Evolutionary conservation across 2,113 vertebrate genomes (phyloP).

Genomic region (Anser cygnoides): DNA sequence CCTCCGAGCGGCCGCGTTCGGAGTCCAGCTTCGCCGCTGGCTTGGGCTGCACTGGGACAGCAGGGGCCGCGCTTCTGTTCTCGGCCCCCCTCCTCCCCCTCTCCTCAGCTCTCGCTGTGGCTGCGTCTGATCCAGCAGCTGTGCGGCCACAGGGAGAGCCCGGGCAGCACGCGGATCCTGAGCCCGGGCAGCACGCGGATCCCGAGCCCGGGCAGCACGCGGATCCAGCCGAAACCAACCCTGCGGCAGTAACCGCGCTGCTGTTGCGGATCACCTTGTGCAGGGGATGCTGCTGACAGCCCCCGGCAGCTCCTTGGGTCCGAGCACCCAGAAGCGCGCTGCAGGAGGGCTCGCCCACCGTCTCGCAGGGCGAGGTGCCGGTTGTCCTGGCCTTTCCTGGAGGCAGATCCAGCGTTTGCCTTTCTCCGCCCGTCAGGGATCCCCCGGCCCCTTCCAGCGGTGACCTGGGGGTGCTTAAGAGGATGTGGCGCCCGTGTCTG

Average conservation of each 20-base stretch:
- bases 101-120: accelerated
- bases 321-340: too few species aligned
- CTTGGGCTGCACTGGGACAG: neutral
- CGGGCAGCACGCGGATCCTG: too few species aligned
- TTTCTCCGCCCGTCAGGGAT: neutral
- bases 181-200: too few species aligned
- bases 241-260: neutral
- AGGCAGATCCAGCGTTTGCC: neutral
- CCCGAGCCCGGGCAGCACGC: neutral
- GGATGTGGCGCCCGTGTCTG: neutral
- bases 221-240: neutral
- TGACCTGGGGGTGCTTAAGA: neutral
- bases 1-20: neutral
- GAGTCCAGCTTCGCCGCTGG: accelerated
- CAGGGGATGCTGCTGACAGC: too few species aligned
- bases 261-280: neutral
- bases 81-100: too few species aligned
- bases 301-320: too few species aligned
- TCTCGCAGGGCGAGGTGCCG: too few species aligned
- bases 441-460: neutral
- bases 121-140: neutral
- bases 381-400: neutral
- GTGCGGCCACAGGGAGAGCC: neutral
- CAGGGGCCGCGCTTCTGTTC: neutral
- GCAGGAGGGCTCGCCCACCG: too few species aligned